Evolutionary conservation across 2,888 invertebrate genomes (phyloP).

Genomic region (Parascotia fuliginaria): DNA sequence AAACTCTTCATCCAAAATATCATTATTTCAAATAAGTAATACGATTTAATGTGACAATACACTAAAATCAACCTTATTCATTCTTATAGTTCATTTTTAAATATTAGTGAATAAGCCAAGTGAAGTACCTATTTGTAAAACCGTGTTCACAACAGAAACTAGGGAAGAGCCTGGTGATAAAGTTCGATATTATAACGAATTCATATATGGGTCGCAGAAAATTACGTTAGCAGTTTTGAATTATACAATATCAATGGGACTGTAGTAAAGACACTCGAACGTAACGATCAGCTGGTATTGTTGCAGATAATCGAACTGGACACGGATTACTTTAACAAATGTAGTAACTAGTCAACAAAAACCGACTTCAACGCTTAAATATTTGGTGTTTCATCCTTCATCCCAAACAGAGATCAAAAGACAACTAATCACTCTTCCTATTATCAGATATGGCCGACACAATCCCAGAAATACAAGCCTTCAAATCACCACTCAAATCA

Average conservation of each 20-base stretch:
- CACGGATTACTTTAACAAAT: background rate
- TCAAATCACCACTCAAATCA: conserved; percentile 65
- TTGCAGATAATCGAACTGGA: background rate
- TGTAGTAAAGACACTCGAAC: no score
- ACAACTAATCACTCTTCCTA: conserved; percentile 32
- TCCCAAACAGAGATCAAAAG: background rate
- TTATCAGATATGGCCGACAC: conserved; percentile 55
- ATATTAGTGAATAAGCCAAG: background rate
- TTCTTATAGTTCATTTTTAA: background rate
- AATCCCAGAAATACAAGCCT: conserved; percentile 54
- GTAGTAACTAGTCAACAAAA: conserved; percentile 2
- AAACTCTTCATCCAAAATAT: conserved; percentile 5
- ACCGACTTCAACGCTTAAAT: background rate
- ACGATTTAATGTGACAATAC: background rate
- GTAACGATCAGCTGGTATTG: no score
- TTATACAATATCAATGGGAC: no score
- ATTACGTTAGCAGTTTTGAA: no score
- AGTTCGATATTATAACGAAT: no score
- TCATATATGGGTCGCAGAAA: no score
- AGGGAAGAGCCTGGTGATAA: no score
- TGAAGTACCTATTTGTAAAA: background rate
- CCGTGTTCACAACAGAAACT: background rate
- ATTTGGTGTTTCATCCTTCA: conserved; percentile 24
- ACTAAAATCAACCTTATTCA: background rate
- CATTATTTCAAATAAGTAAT: background rate